Percentiles rank a stretch among this genome's conserved stretches.
These are phyloP conservation scores for Auanema freiburgensis DNA, from an alignment of 2,888 invertebrate genomes.

Conservation along the genomic window DNA sequence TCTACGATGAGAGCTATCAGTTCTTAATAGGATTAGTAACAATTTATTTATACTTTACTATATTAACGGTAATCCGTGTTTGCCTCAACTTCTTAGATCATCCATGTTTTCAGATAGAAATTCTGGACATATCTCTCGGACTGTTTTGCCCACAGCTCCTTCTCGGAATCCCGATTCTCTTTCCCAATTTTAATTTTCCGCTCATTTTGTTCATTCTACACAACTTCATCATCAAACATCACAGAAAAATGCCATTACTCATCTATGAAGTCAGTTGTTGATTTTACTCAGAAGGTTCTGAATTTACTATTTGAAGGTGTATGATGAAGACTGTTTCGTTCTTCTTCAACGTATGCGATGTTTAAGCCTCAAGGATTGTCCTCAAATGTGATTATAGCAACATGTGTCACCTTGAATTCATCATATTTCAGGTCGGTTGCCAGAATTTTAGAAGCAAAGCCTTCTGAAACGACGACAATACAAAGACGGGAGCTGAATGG, in stretches of 20 bases:
- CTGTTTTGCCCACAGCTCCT: constrained; percentile 35
- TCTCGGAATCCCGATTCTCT: constrained; percentile 36
- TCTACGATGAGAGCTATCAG: constrained; percentile 32
- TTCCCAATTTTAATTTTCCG: constrained; percentile 43
- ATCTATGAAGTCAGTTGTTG: constrained; percentile 31
- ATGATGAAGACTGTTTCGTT: constrained; percentile 40
- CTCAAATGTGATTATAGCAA: constrained; percentile 21
- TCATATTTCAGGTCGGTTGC: constrained; percentile 28
- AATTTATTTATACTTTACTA: constrained; percentile 37
- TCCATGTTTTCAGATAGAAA: constrained; percentile 26
- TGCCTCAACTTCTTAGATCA: not conserved
- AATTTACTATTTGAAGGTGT: constrained; percentile 25
- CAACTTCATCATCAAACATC: constrained; percentile 29
- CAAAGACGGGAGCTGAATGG: constrained; percentile 36
- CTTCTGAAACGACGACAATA: constrained; percentile 40
- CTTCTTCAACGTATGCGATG: constrained; percentile 41
- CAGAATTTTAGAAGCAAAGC: constrained; percentile 25
- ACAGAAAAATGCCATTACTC: constrained; percentile 40
- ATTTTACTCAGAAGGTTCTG: not conserved
- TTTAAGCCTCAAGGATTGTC: constrained; percentile 39
- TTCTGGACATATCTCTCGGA: constrained; percentile 39
- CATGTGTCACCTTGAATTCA: not conserved
- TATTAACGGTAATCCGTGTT: constrained; percentile 23
- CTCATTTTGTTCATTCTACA: constrained; percentile 34
- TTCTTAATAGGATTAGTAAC: constrained; percentile 28